phyloP scores from a whole-genome alignment of 2,888 invertebrate genomes.

The Cinara cedri region DNA sequence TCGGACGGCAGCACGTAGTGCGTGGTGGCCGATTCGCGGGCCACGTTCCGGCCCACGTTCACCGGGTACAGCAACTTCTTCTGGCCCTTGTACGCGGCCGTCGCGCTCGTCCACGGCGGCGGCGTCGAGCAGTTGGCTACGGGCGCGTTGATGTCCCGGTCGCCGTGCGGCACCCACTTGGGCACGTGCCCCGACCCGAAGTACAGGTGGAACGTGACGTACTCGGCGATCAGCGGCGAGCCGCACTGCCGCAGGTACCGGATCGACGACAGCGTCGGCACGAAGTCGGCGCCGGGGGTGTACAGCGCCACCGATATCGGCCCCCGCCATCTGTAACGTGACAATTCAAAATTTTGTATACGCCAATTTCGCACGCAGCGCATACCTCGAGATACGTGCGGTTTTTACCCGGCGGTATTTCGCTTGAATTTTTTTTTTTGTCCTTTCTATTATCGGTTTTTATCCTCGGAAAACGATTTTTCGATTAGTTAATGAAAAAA shows the following conservation, averaged over 20 bases:
- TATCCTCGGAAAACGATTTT: too few species aligned
- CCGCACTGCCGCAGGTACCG: slow-evolving; percentile 80
- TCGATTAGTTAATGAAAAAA: too few species aligned
- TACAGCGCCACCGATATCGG: slow-evolving; percentile 87
- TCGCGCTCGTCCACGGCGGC: slow-evolving; percentile 74
- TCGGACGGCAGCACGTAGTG: slow-evolving; percentile 85
- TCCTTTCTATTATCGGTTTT: too few species aligned
- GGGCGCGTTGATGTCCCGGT: slow-evolving; percentile 71
- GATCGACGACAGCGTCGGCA: slow-evolving; percentile 78
- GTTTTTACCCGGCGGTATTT: too few species aligned
- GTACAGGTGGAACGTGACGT: slow-evolving; percentile 87
- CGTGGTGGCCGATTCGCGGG: slow-evolving; percentile 80
- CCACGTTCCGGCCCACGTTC: slow-evolving; percentile 88
- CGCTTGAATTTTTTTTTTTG: too few species aligned
- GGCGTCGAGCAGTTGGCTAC: slow-evolving; percentile 73
- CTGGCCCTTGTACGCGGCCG: slow-evolving; percentile 73
- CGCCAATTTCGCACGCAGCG: too few species aligned
- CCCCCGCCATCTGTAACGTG: slow-evolving; percentile 83
- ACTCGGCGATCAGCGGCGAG: slow-evolving; percentile 73
- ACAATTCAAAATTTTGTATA: too few species aligned
- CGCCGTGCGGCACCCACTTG: slow-evolving; percentile 62
- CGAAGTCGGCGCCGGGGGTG: slow-evolving; percentile 83
- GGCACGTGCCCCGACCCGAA: slow-evolving; percentile 88
- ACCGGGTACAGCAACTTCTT: slow-evolving; percentile 86
- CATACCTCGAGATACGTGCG: too few species aligned